phyloP scores from a whole-genome alignment of 2,113 vertebrate species.

The Rhadina sibilatrix region DNA sequence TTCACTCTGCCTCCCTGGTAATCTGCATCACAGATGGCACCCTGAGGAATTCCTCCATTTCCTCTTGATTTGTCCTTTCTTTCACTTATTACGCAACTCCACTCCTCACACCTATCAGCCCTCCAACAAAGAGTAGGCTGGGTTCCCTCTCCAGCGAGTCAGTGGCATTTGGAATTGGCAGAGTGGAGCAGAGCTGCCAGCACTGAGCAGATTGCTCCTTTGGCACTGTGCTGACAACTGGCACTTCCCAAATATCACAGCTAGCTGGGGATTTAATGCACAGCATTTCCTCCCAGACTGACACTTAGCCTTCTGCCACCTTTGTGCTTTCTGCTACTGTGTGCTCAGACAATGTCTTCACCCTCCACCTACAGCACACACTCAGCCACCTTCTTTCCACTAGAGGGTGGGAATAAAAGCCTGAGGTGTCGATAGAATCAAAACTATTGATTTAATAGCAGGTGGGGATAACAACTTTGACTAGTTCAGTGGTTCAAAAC shows the following conservation, averaged over 20 bases:
- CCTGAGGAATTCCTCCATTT: constrained; percentile 62
- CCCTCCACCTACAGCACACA: background rate
- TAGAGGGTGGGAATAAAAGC: background rate
- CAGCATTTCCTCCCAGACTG: constrained; percentile 3
- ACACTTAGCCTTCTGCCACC: constrained; percentile 47
- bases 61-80: constrained; percentile 38
- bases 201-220: constrained; percentile 62
- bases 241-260: constrained; percentile 57
- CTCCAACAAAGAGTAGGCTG: constrained; percentile 43
- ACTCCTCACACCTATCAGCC: constrained; percentile 48
- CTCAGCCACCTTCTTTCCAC: background rate
- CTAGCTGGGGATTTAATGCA: constrained; percentile 21
- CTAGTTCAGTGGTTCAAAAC: background rate
- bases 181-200: constrained; percentile 51
- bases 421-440: background rate
- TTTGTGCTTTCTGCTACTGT: background rate
- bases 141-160: constrained; percentile 44
- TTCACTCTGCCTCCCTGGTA: constrained; percentile 1
- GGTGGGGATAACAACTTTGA: background rate
- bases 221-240: constrained; percentile 59
- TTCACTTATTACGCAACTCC: constrained; percentile 48
- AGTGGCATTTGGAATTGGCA: constrained; percentile 50
- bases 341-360: background rate
- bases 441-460: background rate
- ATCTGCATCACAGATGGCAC: constrained; percentile 57